Evolutionary conservation across 1,140 invertebrate species (phyloP).

Genomic region (Pseudoatta argentina): DNA sequence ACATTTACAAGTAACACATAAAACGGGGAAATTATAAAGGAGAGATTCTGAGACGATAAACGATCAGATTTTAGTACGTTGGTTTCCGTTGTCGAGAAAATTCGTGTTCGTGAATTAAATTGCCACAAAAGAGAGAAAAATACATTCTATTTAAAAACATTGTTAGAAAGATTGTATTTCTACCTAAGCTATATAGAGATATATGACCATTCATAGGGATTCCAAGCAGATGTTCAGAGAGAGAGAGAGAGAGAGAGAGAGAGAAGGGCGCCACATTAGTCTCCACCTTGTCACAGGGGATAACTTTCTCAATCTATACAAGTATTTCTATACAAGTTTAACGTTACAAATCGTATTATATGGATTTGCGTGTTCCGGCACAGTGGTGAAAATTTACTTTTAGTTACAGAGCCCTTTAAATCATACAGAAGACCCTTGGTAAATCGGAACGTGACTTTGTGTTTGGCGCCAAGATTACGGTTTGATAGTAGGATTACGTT

Average conservation of each 20-base stretch:
- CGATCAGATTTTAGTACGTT: background rate
- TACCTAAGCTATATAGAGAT: background rate
- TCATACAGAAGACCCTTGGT: background rate
- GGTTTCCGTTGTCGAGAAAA: background rate
- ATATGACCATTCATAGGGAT: background rate
- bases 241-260: background rate
- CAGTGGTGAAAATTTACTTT: too few relatives aligned
- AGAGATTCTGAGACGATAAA: background rate
- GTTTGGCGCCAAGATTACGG: slow-evolving; percentile 53
- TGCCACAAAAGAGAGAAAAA: background rate
- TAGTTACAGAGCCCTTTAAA: background rate
- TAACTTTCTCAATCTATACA: background rate
- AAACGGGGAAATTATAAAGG: background rate
- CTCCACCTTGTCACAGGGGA: background rate
- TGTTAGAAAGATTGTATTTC: background rate
- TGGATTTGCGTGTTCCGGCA: background rate
- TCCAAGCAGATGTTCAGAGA: slow-evolving; percentile 35
- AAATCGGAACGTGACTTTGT: slow-evolving; percentile 52
- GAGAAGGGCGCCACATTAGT: slow-evolving; percentile 44
- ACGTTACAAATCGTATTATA: background rate
- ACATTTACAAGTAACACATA: background rate
- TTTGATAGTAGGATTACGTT: too few relatives aligned
- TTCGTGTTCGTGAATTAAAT: background rate
- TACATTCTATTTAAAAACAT: background rate
- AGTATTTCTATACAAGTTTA: background rate